Conservation (phyloP, 2,888 invertebrate genomes). For the Machimus rusticus region DNA sequence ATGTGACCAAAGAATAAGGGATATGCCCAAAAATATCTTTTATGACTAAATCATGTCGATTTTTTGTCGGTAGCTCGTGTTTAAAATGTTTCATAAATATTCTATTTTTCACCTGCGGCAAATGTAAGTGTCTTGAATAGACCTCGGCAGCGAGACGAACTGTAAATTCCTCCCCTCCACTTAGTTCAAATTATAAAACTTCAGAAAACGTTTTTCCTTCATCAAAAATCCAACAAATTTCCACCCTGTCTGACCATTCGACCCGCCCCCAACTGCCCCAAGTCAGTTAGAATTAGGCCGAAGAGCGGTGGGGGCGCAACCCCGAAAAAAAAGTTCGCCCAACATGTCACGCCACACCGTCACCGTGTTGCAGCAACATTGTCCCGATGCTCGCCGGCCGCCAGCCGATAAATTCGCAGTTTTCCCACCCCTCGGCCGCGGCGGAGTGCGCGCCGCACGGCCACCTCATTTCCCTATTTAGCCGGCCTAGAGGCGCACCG, state of each 20-base stretch:
- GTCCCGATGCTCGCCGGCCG: neutral
- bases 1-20: too few species aligned
- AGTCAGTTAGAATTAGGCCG: neutral
- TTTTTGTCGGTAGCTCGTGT: too few species aligned
- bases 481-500: slow-evolving; percentile 11
- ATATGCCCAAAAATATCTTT: too few species aligned
- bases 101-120: neutral
- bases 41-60: too few species aligned
- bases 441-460: neutral
- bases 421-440: neutral
- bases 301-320: neutral
- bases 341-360: neutral
- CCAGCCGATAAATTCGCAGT: neutral
- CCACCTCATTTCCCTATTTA: slow-evolving; percentile 12
- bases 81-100: too few species aligned
- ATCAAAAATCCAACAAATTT: neutral
- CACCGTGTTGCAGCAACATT: neutral
- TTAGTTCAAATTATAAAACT: neutral
- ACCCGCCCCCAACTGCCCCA: neutral
- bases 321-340: neutral
- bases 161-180: neutral
- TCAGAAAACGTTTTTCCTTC: neutral
- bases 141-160: neutral
- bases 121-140: neutral
- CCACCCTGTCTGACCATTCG: neutral